A percentile compares a stretch with the other conserved stretches of the same genome.
Evolutionary conservation across 2,888 invertebrate genomes (phyloP).

Genomic region (Galerucella pusilla): DNA sequence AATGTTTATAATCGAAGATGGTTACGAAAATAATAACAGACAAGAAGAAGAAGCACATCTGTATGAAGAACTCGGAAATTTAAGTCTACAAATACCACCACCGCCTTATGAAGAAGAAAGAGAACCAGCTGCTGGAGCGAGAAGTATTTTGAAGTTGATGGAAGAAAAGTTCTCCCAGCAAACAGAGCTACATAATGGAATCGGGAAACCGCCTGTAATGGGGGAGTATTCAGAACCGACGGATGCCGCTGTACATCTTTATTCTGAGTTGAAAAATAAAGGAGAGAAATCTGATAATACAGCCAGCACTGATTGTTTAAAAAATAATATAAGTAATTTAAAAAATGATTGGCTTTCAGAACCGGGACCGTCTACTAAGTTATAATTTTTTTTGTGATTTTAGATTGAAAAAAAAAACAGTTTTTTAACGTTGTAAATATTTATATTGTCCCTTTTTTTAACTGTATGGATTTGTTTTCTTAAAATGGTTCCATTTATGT

Average conservation of each 20-base stretch:
- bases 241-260: slow-evolving; percentile 68
- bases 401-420: background rate
- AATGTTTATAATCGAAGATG: slow-evolving; percentile 78
- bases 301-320: slow-evolving; percentile 48
- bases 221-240: slow-evolving; percentile 70
- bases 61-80: slow-evolving; percentile 69
- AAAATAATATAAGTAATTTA: slow-evolving; percentile 70
- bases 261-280: slow-evolving; percentile 68
- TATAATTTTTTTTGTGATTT: slow-evolving; percentile 28
- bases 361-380: slow-evolving; percentile 51
- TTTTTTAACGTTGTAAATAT: background rate
- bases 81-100: slow-evolving; percentile 67
- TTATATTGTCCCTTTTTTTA: no score
- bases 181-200: slow-evolving; percentile 46
- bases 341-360: slow-evolving; percentile 60
- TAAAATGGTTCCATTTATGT: no score
- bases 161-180: slow-evolving; percentile 68
- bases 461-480: no score
- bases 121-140: slow-evolving; percentile 60
- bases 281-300: slow-evolving; percentile 59
- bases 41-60: slow-evolving; percentile 64
- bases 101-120: slow-evolving; percentile 69
- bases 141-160: slow-evolving; percentile 72
- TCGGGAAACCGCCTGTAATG: slow-evolving; percentile 61
- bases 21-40: slow-evolving; percentile 68